Evolutionary conservation across 1,140 invertebrate genomes (phyloP).

Genomic region (Drosophila grimshawi): DNA sequence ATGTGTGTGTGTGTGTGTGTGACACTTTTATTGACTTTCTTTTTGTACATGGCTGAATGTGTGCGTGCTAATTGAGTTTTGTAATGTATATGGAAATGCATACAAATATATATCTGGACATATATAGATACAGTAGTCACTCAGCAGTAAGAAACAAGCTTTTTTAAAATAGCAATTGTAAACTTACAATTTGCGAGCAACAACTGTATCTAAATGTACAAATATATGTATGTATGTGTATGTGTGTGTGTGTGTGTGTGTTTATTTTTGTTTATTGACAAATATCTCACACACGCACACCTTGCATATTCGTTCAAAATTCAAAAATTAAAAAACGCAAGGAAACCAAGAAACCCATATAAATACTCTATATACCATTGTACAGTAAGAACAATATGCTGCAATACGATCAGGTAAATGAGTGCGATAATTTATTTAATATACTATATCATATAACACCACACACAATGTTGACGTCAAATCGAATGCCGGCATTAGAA

Average conservation of each 20-base stretch:
- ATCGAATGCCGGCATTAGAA: constrained; percentile 47
- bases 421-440: constrained; percentile 25
- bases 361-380: constrained; percentile 26
- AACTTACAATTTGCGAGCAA: too few species aligned
- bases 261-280: background rate
- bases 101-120: too few species aligned
- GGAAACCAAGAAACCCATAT: constrained; percentile 15
- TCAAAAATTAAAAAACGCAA: constrained; percentile 24
- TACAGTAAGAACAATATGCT: constrained; percentile 53
- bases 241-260: constrained; percentile 27
- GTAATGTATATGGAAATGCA: constrained; percentile 14
- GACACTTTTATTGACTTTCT: constrained; percentile 29
- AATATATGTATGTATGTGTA: constrained; percentile 19
- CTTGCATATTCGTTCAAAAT: constrained; percentile 49
- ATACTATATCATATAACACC: constrained; percentile 12
- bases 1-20: constrained; percentile 13
- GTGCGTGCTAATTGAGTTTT: constrained; percentile 48
- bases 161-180: background rate
- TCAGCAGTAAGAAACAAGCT: background rate
- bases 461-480: constrained; percentile 41
- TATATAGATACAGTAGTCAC: background rate
- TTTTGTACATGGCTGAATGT: constrained; percentile 15
- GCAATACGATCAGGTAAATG: constrained; percentile 68
- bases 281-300: constrained; percentile 7
- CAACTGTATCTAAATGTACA: too few species aligned